phyloP scores from a whole-genome alignment of 2,797 vertebrate genomes.

The Typhlichthys subterraneus region DNA sequence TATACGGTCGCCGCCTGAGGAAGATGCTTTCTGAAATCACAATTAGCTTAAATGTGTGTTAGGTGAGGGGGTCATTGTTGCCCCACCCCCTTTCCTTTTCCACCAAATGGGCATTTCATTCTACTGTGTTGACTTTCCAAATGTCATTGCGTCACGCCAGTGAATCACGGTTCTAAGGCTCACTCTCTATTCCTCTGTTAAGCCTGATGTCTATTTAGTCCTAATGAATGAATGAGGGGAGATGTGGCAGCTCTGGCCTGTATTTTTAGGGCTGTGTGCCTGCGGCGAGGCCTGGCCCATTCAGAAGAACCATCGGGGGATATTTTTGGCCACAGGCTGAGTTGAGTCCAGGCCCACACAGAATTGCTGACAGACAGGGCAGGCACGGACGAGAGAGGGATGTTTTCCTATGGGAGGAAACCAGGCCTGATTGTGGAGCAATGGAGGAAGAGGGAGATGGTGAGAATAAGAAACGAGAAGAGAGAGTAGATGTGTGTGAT shows the following conservation, averaged over 20 bases:
- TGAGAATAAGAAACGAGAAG: slow-evolving; percentile 44
- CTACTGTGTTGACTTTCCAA: slow-evolving; percentile 35
- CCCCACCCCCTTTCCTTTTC: neutral
- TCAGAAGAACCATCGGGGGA: slow-evolving; percentile 70
- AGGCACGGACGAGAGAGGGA: slow-evolving; percentile 65
- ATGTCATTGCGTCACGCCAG: slow-evolving; percentile 41
- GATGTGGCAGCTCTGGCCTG: slow-evolving; percentile 58
- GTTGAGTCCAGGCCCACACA: slow-evolving; percentile 78
- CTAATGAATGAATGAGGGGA: slow-evolving; percentile 66
- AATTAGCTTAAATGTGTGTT: neutral
- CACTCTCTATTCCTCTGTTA: slow-evolving; percentile 6
- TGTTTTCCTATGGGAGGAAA: slow-evolving; percentile 77
- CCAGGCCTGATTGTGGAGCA: slow-evolving; percentile 64
- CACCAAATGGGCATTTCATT: no score
- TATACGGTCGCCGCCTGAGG: slow-evolving; percentile 39
- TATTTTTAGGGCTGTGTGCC: slow-evolving; percentile 74
- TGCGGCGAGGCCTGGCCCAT: slow-evolving; percentile 74
- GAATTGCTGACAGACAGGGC: slow-evolving; percentile 73
- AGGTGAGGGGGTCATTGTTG: slow-evolving; percentile 15
- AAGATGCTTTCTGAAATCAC: slow-evolving; percentile 22
- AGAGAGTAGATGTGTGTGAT: slow-evolving; percentile 49
- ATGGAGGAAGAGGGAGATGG: slow-evolving; percentile 37
- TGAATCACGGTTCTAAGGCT: slow-evolving; percentile 5
- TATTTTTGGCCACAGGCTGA: slow-evolving; percentile 74
- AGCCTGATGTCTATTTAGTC: slow-evolving; percentile 34